phyloP scores from a whole-genome alignment of 2,113 vertebrate species.

The Dermatemys mawii region DNA sequence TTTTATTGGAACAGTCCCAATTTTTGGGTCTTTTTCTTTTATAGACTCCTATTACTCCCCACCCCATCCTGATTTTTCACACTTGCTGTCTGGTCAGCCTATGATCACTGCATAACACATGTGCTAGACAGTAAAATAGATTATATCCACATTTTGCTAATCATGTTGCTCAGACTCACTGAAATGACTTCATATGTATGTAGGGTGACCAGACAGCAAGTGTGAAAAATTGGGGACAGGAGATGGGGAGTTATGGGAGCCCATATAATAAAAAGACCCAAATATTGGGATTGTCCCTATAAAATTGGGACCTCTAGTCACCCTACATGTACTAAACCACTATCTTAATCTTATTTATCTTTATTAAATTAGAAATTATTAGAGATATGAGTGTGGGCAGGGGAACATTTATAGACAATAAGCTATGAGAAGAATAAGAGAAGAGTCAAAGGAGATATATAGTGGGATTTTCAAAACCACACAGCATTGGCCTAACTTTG shows the following conservation, averaged over 20 bases:
- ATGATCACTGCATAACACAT: no score
- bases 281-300: no score
- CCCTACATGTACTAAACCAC: neutral
- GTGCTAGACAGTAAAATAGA: neutral
- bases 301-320: no score
- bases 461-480: neutral
- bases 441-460: neutral
- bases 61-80: no score
- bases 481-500: neutral
- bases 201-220: no score
- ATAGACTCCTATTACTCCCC: no score
- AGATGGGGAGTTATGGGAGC: no score
- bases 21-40: no score
- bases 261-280: no score
- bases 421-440: neutral
- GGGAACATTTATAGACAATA: neutral
- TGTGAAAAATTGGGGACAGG: no score
- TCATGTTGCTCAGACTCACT: neutral
- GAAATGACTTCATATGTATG: neutral
- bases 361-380: neutral
- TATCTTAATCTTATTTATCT: neutral
- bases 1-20: no score
- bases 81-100: no score
- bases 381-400: neutral
- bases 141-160: neutral